A percentile compares a stretch with the other conserved stretches of the same genome.
Conservation (phyloP, 2,797 vertebrate species). For the Sphenodon punctatus region DNA sequence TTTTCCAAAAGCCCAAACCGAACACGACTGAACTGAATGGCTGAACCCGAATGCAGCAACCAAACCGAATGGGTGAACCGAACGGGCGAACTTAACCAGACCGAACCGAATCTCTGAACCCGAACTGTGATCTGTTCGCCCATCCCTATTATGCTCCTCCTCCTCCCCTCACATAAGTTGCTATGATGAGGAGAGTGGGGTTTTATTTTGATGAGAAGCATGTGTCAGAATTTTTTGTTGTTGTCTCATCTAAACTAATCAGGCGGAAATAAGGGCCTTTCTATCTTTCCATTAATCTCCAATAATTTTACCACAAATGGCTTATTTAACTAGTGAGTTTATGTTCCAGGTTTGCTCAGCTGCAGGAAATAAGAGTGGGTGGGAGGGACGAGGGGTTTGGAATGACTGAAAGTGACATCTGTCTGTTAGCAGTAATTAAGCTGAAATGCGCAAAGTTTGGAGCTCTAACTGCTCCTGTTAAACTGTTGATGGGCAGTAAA, state of each 20-base stretch:
- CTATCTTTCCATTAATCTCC: conserved; percentile 45
- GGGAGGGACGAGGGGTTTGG: conserved; percentile 1
- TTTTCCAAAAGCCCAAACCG: too few relatives aligned
- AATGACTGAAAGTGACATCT: conserved; percentile 71
- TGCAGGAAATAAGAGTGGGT: conserved; percentile 45
- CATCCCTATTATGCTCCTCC: too few relatives aligned
- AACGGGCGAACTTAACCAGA: too few relatives aligned
- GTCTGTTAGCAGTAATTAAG: conserved; percentile 73
- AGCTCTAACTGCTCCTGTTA: conserved; percentile 69
- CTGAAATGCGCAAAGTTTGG: conserved; percentile 67
- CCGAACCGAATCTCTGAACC: too few relatives aligned
- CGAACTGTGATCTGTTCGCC: too few relatives aligned
- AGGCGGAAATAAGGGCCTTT: conserved; percentile 43
- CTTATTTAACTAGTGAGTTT: conserved; percentile 59
- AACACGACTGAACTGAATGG: too few relatives aligned
- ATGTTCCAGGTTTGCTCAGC: conserved; percentile 42
- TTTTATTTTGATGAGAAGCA: conserved; percentile 13
- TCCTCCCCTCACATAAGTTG: conserved; percentile 1
- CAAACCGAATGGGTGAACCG: too few relatives aligned
- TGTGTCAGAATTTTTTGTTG: neutral
- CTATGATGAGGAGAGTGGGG: neutral
- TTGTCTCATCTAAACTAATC: conserved; percentile 5
- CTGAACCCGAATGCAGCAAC: too few relatives aligned
- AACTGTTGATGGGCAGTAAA: conserved; percentile 79
- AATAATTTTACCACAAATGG: conserved; percentile 35